Conservation (phyloP, 2,113 vertebrate genomes). For the Numenius arquata region DNA sequence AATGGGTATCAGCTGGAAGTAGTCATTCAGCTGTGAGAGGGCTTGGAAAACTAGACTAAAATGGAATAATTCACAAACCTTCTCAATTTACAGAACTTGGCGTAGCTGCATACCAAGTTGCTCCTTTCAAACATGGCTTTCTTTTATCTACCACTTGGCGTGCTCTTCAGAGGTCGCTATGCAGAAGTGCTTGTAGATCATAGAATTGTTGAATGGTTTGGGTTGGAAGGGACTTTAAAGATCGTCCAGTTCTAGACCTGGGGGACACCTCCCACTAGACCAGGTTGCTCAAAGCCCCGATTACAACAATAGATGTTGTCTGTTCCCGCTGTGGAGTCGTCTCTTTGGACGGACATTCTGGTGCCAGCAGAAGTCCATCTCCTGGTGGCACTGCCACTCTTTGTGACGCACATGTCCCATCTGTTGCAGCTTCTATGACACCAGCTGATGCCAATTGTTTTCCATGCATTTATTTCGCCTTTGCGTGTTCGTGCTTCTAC, state of each 20-base stretch:
- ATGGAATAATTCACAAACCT: not conserved
- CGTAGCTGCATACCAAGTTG: not conserved
- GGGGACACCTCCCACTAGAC: too few relatives aligned
- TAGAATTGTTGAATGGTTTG: too few relatives aligned
- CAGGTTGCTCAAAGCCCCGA: too few relatives aligned
- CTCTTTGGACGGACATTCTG: not conserved
- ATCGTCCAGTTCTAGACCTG: too few relatives aligned
- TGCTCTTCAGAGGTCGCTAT: not conserved
- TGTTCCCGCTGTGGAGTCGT: rapidly evolving
- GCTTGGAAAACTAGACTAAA: not conserved
- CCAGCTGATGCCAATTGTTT: not conserved
- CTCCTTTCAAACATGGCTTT: not conserved
- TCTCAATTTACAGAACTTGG: not conserved
- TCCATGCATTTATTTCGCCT: not conserved
- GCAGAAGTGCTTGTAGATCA: not conserved
- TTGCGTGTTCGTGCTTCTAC: not conserved
- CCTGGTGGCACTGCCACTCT: not conserved
- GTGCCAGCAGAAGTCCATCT: not conserved
- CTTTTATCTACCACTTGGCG: not conserved
- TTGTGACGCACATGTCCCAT: not conserved
- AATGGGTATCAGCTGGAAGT: not conserved
- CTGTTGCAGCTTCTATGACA: not conserved
- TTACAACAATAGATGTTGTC: not conserved
- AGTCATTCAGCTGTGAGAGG: not conserved
- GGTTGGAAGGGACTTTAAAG: too few relatives aligned